Evolutionary conservation across 2,888 invertebrate species (phyloP).

Genomic region (Theretra japonica): DNA sequence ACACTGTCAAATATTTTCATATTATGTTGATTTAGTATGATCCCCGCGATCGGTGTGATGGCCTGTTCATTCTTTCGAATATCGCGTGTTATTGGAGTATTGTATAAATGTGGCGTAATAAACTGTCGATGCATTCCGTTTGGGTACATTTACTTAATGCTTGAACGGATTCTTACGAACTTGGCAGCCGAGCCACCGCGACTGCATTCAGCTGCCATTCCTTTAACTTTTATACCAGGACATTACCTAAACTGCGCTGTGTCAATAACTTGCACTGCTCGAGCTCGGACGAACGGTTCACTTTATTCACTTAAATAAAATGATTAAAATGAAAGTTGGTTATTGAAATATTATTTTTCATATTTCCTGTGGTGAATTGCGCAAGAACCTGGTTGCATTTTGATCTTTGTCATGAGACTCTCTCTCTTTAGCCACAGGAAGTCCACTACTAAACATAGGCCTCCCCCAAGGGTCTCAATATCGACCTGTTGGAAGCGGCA

Average conservation of each 20-base stretch:
- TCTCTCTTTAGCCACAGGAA: too few species aligned
- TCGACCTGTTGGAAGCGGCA: too few species aligned
- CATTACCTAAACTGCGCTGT: not conserved
- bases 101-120: not conserved
- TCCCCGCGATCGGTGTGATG: too few species aligned
- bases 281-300: not conserved
- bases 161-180: constrained; percentile 2
- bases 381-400: too few species aligned
- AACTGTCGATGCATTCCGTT: not conserved
- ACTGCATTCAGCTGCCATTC: not conserved
- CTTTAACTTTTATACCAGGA: not conserved
- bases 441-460: too few species aligned
- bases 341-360: too few species aligned
- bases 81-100: not conserved
- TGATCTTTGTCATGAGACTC: too few species aligned
- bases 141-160: not conserved
- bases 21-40: too few species aligned
- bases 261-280: not conserved
- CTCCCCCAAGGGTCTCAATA: too few species aligned
- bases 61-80: too few species aligned
- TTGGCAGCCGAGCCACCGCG: not conserved
- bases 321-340: not conserved
- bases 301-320: not conserved
- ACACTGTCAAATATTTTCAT: too few species aligned
- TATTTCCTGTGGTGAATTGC: too few species aligned